Evolutionary conservation across 2,113 vertebrate species (phyloP), one percentile per base, ranked within the genome.

Genomic region (Lagopus muta): DNA sequence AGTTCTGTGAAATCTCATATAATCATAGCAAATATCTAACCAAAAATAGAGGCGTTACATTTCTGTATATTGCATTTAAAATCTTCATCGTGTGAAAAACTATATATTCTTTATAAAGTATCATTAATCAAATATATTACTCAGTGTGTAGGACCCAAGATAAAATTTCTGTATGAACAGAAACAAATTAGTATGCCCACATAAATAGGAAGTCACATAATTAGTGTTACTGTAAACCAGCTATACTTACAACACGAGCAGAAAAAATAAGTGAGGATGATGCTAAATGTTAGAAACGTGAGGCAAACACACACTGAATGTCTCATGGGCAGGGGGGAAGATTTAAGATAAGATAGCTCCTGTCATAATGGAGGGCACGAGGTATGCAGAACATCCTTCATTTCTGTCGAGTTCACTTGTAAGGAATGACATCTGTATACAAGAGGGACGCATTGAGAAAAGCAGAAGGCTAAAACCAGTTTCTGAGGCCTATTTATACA

Each of bases 31-130:
- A 16, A 8, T 60, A 32, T 27, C 95, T 60, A 42, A 70, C 61
- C 40, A 95, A 95, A 96, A 86, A 86, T 81, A 95, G 50, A 89
- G 67, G 48, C 8, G 54, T 57, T 69, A 54, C 8, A 70, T 87
- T 54, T 82, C 67, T 86, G 38, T 94, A 19, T 54, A 58, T 16
- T 78, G 10, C 13, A 81, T 82, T 88, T 40, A 48, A 66, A 89
- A 77, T 6, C 83, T 89, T 8, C 17, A 13, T 72, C 25, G 30
- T 0, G 10, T 88, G 57, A 83, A 91, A 92, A 96, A 91, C 47
- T 88, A 82, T 88, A 82, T 77, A 60, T 66, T 92, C 48, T 82
- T 17, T 72, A 77, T 32, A 38, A 78, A 40, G 45, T 24, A 40
- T 64, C 47, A 40, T 38, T 48, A 38, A 48, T 76, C 47, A 38